Base-by-base conservation (phyloP, 2,113 vertebrate genomes). In the Eleginops maclovinus region DNA sequence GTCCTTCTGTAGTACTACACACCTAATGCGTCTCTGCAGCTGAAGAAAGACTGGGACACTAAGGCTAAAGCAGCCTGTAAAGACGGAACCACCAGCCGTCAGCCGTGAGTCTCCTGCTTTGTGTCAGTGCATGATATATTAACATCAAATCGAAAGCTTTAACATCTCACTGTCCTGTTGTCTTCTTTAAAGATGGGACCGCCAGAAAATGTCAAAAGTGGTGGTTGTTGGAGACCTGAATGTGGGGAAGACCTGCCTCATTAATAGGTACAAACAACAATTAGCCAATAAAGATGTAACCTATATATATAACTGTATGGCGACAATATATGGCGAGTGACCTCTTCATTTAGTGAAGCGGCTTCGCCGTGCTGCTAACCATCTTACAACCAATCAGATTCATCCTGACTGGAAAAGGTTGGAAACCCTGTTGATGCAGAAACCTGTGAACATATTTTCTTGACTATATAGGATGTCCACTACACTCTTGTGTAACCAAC, bases 241-340 rank as follows among this genome's bases (percentile, higher is more conserved):
- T 47, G 97, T 98, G 75, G 97, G 97, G 10, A 99, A 98, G 88
- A 98, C 97, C 22, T 97, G 97, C 85, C 95, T 99, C 72, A 97
- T 99, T 75, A 96, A 98, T 86, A 97, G 97, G 97, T 97, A 92
- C 24, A 13, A 63, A 24, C 44, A 15, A 21, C 17, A 54, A 26
- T 11, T 21, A 54, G 16, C 56, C 9, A 26, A 17, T 16, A 11
- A 43, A 21, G 53, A 67, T 0, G 50, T 4, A 28, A 77, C 9
- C 9, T 12, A 4, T 15, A 26, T 12, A 4, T 15, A 26, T n/a
- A 19, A 19, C 26, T 21, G 11, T 22, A n/a, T n/a, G 41, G 40
- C 10, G 9, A 54, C 59, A 28, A 28, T 44, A 22, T 44, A 17
- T 21, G 36, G n/a, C 19, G 14, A 21, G 21, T 11, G 31, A 49